These are phyloP conservation scores for Mustelus asterias DNA, from an alignment of 2,113 vertebrate genomes.

Conservation along the genomic window DNA sequence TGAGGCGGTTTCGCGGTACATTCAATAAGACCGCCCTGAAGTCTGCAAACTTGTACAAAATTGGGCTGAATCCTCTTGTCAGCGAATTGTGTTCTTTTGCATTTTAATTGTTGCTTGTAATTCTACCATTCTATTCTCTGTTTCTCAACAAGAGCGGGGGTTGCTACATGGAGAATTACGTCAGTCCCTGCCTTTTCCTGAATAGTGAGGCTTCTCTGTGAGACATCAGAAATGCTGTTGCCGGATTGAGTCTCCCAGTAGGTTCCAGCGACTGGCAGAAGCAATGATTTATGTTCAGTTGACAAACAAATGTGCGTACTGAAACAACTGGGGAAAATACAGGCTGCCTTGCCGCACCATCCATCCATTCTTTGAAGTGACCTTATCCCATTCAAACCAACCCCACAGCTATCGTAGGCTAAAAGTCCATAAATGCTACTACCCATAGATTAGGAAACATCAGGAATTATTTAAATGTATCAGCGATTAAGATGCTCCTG, in stretches of 20 bases:
- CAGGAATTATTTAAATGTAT: background rate
- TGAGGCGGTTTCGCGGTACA: background rate
- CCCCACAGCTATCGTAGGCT: background rate
- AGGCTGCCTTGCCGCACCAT: background rate
- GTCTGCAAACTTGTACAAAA: background rate
- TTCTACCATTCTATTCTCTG: background rate
- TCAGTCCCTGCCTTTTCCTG: background rate
- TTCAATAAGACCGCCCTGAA: background rate
- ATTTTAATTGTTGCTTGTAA: background rate
- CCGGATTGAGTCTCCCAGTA: background rate
- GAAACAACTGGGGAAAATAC: background rate
- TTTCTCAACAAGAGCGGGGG: background rate
- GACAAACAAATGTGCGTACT: background rate
- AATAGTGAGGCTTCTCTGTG: background rate
- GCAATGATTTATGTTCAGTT: background rate
- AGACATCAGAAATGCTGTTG: too few relatives aligned
- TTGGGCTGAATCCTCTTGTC: background rate
- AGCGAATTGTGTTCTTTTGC: background rate
- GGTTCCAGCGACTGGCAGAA: background rate
- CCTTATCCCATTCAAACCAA: background rate
- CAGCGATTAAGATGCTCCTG: background rate
- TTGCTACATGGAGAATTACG: accelerated
- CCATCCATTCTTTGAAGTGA: background rate
- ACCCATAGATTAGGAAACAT: background rate
- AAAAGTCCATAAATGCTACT: background rate